phyloP scores from a whole-genome alignment of 2,797 vertebrate species.

The Phalanger gymnotis region DNA sequence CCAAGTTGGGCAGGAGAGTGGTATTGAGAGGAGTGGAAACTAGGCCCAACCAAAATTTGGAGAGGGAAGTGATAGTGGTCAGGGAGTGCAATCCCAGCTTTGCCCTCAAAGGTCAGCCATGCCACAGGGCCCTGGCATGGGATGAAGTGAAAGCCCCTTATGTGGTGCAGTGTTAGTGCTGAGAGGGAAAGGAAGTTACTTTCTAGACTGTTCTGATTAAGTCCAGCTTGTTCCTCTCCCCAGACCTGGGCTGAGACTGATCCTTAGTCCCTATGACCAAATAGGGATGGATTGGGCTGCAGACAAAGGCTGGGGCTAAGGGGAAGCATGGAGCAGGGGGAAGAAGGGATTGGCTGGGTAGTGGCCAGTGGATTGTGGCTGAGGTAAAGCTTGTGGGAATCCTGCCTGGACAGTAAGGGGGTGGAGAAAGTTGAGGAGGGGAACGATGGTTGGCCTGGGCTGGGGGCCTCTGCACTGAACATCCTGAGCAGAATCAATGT shows the following conservation, averaged over 20 bases:
- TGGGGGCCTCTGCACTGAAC: not conserved
- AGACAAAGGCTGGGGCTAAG: not conserved
- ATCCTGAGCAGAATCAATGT: not conserved
- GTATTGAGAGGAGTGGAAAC: not conserved
- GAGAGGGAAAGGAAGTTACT: not conserved
- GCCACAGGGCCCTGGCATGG: not conserved
- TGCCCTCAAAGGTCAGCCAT: not conserved
- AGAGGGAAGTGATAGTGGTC: not conserved
- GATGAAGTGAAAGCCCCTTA: not conserved
- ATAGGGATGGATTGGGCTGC: not conserved
- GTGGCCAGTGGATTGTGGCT: not conserved
- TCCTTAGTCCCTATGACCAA: not conserved
- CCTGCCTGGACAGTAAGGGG: slow-evolving; percentile 3
- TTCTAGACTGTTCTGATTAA: not conserved
- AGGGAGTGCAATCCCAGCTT: not conserved
- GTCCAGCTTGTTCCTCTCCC: not conserved
- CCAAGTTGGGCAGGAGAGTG: not conserved
- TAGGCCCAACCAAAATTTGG: not conserved
- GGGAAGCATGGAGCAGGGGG: not conserved
- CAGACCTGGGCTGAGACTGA: not conserved
- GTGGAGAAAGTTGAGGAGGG: not conserved
- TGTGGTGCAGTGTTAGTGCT: not conserved
- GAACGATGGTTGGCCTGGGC: not conserved
- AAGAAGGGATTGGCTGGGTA: not conserved
- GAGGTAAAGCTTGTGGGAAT: not conserved